Percentiles rank a stretch among this genome's conserved stretches.
phyloP scores from a whole-genome alignment of 92 coral and sea anemone genomes.

The Anthopleura xanthogrammica region DNA sequence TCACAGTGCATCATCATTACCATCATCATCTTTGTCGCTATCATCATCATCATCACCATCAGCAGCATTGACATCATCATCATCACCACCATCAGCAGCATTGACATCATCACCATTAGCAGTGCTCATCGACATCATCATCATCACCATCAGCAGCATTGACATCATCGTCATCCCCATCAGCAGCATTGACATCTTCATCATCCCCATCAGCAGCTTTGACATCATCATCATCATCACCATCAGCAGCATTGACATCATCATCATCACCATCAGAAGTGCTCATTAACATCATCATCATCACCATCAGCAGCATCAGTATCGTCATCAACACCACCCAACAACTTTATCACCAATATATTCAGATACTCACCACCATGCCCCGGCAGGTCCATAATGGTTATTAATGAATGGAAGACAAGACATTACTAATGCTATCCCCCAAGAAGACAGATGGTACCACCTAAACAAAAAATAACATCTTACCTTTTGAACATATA shows the following conservation, averaged over 20 bases:
- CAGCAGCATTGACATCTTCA: neutral
- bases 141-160: neutral
- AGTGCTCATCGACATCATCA: neutral
- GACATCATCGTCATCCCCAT: neutral
- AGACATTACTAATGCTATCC: constrained; percentile 70
- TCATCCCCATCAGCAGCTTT: neutral
- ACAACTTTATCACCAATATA: neutral
- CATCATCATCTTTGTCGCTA: neutral
- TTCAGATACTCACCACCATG: constrained; percentile 93
- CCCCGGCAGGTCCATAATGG: constrained; percentile 98
- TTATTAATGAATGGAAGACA: constrained; percentile 79
- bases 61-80: neutral
- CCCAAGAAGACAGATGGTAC: constrained; percentile 94
- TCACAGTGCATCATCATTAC: neutral
- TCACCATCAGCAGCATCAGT: neutral
- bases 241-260: neutral
- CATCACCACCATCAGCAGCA: neutral
- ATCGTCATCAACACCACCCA: neutral
- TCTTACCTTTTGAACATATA: neutral
- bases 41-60: neutral
- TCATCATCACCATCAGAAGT: neutral
- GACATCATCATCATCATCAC: neutral
- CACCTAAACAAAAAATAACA: constrained; percentile 36
- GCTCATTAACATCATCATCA: neutral
- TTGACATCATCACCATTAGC: neutral